Evolutionary conservation across 2,113 vertebrate genomes (phyloP).

Genomic region (Dasyprocta punctata): DNA sequence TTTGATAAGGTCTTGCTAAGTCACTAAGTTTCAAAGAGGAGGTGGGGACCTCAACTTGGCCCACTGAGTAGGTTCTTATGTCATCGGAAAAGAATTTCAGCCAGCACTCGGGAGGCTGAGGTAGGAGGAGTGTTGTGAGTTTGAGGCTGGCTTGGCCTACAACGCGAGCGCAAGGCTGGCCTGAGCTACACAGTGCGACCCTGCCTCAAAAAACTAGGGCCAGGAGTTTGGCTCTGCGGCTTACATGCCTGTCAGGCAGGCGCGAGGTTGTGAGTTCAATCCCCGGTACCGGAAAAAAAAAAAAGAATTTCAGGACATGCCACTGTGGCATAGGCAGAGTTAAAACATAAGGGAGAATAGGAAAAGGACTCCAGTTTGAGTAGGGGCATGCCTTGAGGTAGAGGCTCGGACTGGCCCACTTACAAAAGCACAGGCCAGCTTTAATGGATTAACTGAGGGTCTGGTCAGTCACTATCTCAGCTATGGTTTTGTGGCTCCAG

Average conservation of each 20-base stretch:
- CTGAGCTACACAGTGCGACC: too few species aligned
- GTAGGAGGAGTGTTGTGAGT: too few species aligned
- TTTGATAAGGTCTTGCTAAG: neutral
- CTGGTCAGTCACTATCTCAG: neutral
- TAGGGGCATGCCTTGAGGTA: neutral
- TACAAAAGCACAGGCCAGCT: neutral
- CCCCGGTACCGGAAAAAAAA: too few species aligned
- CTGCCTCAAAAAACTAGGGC: too few species aligned
- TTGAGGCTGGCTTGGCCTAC: too few species aligned
- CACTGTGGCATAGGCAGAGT: neutral
- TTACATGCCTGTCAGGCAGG: too few species aligned
- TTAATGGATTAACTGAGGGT: neutral
- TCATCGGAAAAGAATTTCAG: neutral
- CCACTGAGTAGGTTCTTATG: neutral
- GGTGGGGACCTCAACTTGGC: neutral
- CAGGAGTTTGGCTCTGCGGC: too few species aligned
- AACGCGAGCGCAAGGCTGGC: too few species aligned
- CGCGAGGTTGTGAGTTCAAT: too few species aligned
- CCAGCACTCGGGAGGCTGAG: too few species aligned
- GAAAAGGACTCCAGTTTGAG: neutral
- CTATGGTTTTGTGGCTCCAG: neutral
- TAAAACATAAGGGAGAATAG: neutral
- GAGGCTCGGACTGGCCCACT: neutral
- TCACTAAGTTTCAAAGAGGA: neutral
- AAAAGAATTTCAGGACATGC: neutral